Evolutionary conservation across 2,888 invertebrate species (phyloP).

Genomic region (Sericinus montela): DNA sequence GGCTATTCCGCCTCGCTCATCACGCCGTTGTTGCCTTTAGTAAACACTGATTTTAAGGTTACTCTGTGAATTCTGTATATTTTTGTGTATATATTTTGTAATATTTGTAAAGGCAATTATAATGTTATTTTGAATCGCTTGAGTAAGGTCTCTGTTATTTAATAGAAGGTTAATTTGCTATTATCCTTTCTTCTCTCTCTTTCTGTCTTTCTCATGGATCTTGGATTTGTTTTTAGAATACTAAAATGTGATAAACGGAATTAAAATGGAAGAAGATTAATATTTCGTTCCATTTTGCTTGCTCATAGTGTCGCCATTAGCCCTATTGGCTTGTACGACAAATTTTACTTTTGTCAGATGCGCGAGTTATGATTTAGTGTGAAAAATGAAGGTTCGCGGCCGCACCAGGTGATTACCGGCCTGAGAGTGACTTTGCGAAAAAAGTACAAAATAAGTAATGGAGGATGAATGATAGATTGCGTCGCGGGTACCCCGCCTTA

Average conservation of each 20-base stretch:
- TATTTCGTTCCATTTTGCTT: constrained; percentile 49
- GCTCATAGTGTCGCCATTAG: constrained; percentile 69
- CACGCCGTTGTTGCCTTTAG: constrained; percentile 21
- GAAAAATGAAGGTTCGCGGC: constrained; percentile 74
- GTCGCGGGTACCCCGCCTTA: constrained; percentile 43
- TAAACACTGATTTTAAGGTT: constrained; percentile 17
- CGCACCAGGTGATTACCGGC: constrained; percentile 79
- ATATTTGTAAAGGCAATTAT: no score
- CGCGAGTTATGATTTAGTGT: constrained; percentile 76
- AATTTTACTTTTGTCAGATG: constrained; percentile 77
- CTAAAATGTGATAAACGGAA: no score
- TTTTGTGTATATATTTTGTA: no score
- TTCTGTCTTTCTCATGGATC: no score
- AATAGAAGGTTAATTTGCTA: no score
- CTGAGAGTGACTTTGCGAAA: constrained; percentile 77
- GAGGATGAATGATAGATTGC: constrained; percentile 79
- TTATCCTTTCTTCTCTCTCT: no score
- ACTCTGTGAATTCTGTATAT: neutral
- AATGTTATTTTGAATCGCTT: no score
- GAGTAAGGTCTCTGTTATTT: no score
- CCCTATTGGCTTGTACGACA: constrained; percentile 74
- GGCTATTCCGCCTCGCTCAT: constrained; percentile 17
- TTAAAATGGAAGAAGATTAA: constrained; percentile 25
- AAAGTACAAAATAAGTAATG: constrained; percentile 80
- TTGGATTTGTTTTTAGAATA: no score